Percentiles rank a stretch among this genome's conserved stretches.
Conservation (phyloP, 2,888 invertebrate species). For the Hypsopygia costalis region DNA sequence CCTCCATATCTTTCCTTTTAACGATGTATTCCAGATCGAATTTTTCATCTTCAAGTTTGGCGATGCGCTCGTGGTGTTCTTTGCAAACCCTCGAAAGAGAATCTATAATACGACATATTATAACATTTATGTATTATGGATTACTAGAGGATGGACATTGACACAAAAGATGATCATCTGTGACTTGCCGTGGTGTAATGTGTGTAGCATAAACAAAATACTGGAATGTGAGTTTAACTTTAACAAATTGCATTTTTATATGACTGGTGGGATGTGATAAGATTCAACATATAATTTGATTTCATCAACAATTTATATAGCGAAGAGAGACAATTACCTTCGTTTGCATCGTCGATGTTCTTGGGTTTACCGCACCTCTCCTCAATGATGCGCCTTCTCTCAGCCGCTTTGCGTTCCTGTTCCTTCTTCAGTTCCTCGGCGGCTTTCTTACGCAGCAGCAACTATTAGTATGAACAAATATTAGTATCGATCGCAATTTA, state of each 20-base stretch:
- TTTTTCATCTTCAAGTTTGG: conserved; percentile 94
- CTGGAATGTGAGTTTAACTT: conserved; percentile 9
- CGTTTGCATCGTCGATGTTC: conserved; percentile 94
- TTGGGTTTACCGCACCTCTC: conserved; percentile 96
- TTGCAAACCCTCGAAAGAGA: conserved; percentile 87
- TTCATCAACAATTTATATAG: background rate
- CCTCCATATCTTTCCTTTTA: conserved; percentile 99
- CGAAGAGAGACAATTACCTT: conserved; percentile 84
- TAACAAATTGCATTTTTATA: conserved; percentile 5
- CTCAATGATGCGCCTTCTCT: conserved; percentile 97
- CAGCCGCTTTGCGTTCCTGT: conserved; percentile 99
- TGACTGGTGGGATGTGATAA: conserved; percentile 1
- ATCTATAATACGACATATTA: conserved; percentile 82
- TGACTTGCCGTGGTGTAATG: conserved; percentile 39
- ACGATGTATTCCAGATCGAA: conserved; percentile 99
- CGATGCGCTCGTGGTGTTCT: conserved; percentile 94
- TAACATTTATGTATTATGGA: conserved; percentile 40
- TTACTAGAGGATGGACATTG: conserved; percentile 27
- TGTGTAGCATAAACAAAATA: conserved; percentile 30
- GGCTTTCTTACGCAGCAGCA: conserved; percentile 99
- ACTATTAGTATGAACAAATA: conserved; percentile 72
- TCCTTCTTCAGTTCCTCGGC: conserved; percentile 99
- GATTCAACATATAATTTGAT: conserved; percentile 5
- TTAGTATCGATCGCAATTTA: background rate
- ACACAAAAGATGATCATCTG: conserved; percentile 24